Conservation (phyloP, 1,140 invertebrate species). For the Bactericera cockerelli region DNA sequence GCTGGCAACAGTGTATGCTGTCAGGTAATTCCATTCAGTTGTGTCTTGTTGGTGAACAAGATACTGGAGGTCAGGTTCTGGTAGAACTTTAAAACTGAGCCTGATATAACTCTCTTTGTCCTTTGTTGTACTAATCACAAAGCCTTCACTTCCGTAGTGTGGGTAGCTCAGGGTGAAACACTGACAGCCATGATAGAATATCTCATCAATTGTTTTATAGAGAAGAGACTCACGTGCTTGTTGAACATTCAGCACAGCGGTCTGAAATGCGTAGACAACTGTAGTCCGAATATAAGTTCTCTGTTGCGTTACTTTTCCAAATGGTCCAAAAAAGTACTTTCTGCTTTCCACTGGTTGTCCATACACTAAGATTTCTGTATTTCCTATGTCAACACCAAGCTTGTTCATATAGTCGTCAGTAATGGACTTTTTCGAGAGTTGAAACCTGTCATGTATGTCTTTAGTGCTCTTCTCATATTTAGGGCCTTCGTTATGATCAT, state of each 20-base stretch:
- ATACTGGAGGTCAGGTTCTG: conserved; percentile 30
- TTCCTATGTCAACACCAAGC: conserved; percentile 46
- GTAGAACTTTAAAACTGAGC: conserved; percentile 26
- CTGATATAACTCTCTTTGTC: conserved; percentile 11
- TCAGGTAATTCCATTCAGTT: conserved; percentile 26
- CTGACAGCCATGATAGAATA: conserved; percentile 45
- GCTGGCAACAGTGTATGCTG: conserved; percentile 31
- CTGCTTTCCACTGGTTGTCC: conserved; percentile 52
- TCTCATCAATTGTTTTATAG: conserved; percentile 41
- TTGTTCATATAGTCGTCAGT: conserved; percentile 34
- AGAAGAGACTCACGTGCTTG: conserved; percentile 18
- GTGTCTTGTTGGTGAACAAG: conserved; percentile 26
- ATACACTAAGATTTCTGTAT: conserved; percentile 51
- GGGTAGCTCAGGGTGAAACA: conserved; percentile 65
- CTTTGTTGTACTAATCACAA: not conserved
- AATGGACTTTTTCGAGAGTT: conserved; percentile 21
- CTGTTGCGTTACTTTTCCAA: conserved; percentile 14
- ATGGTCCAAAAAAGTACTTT: conserved; percentile 38
- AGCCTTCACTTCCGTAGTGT: conserved; percentile 46
- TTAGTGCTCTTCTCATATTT: conserved; percentile 15
- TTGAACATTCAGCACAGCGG: conserved; percentile 42
- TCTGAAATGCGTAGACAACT: conserved; percentile 40
- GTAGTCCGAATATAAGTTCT: conserved; percentile 7
- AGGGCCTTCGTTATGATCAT: conserved; percentile 14
- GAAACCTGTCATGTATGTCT: conserved; percentile 19